Evolutionary conservation across 2,113 vertebrate species (phyloP), one percentile per base, ranked within the genome.

Genomic region (Microtus richardsoni): DNA sequence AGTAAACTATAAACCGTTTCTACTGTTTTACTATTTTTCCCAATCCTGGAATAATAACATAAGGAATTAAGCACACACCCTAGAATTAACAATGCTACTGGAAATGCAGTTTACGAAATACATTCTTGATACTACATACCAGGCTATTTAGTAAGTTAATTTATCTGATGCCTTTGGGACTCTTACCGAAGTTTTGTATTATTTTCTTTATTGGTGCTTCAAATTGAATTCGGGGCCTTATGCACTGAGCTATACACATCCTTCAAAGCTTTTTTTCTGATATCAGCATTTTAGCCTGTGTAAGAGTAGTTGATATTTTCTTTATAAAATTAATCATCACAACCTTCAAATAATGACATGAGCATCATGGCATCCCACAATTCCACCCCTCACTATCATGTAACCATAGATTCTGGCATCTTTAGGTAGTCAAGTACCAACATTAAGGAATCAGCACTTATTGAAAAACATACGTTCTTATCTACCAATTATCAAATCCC

Each of bases 1-100:
- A 36, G 41, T 21, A 77, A 94, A 75, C 33, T 5, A 21, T 47
- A 73, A 30, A n/a, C 9, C 5, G 16, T 91, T 90, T 77, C 52
- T 89, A 22, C 17, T 75, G 3, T 82, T 44, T 64, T 68, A 22
- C 17, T 75, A 2, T 82, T 44, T 64, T 68, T 12, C 41, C 68
- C 36, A 70, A 60, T 74, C 52, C 64, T 16, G 44, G 39, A 60
- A 54, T 88, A 24, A 16, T 85, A 83, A 88, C 74, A 5, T 2
- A 47, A 64, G 2, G 33, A 49, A 39, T 39, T 74, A 68, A 86
- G 22, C 24, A 24, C 16, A 24, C 3, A 3, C 2, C 4, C 21
- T 12, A 0, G 0, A 28, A 13, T 58, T 49, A 39, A 41, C 9
- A 70, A 16, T 54, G 28, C 4, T 28, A 7, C 80, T 60, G 0